Base-by-base conservation (phyloP, 2,797 vertebrate species). In the Apogon talboti region DNA sequence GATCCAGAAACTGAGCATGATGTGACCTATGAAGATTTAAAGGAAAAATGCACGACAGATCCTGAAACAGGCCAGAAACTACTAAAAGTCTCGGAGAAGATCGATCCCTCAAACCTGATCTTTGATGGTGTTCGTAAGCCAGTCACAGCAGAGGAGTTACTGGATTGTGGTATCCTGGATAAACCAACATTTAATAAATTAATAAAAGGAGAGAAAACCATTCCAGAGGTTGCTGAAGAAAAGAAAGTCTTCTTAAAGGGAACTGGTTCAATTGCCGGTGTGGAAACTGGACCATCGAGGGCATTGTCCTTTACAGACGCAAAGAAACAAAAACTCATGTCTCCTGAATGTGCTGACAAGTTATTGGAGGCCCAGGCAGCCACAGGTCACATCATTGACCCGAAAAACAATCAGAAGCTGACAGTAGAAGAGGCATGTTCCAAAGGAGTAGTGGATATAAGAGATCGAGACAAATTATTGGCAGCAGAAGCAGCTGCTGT, bases 281-380 rank as follows among this genome's bases (percentile, higher is more conserved):
- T 96, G 0, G 91, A 86, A 28, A 88, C 82, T 21, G 95, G 92
- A 0, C 24, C 4, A 3, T 28, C 24, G 6, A 28, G 4, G 24
- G 24, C 24, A 28, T 13, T 42, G 11, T 14, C 40, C n/a, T n/a
- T 42, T 4, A 6, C 13, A 1, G 40, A 42, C 3, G 40, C 40
- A 74, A 96, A 96, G 76, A 92, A 94, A 59, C 93, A 95, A 74
- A 91, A 94, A 35, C 68, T 97, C 1, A 76, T 98, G 49, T 77
- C 93, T n/a, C 79, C 92, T 3, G 93, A 97, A 46, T 92, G 92
- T 0, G 93, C 95, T 35, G 83, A 95, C 75, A 91, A 95, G 81
- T 93, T 98, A 8, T 82, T 98, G 19, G 96, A 98, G 84, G 96
- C 96, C 24, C 97, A 98, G 74, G 97, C 96, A 57, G 96, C 97